Evolutionary conservation across 2,797 vertebrate species (phyloP).

Genomic region (Chiloscyllium punctatum): DNA sequence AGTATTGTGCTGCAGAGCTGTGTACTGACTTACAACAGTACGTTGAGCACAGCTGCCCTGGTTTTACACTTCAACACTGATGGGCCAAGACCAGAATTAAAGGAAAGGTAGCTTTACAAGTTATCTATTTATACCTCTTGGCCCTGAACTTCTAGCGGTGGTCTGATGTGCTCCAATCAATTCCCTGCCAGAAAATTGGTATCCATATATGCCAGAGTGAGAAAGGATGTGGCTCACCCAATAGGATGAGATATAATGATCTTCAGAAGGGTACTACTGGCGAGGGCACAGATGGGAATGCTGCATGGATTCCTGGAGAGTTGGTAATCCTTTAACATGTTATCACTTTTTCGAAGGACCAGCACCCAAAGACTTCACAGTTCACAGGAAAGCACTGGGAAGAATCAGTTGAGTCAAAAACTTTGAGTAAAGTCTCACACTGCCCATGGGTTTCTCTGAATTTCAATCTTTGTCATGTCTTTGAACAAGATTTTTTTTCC

Average conservation of each 20-base stretch:
- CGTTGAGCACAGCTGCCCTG: neutral
- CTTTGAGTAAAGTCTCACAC: too few species aligned
- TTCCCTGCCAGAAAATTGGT: neutral
- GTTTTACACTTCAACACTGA: neutral
- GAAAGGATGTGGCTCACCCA: too few species aligned
- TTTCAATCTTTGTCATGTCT: too few species aligned
- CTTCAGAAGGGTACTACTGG: neutral
- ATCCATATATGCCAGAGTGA: neutral
- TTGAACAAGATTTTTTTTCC: too few species aligned
- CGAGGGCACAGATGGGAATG: neutral
- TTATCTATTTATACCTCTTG: neutral
- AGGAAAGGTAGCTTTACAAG: neutral
- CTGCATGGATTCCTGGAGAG: too few species aligned
- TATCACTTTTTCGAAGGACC: too few species aligned
- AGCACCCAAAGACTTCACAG: too few species aligned
- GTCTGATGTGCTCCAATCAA: neutral
- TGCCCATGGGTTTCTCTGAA: too few species aligned
- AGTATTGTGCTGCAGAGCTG: neutral
- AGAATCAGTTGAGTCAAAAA: too few species aligned
- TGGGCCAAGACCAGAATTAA: neutral
- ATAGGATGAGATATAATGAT: neutral
- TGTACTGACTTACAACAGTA: neutral
- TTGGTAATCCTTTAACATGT: too few species aligned
- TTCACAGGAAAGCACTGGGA: too few species aligned
- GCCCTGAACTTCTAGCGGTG: neutral